Base-by-base conservation (phyloP, 2,888 invertebrate species). In the Seira ritae region DNA sequence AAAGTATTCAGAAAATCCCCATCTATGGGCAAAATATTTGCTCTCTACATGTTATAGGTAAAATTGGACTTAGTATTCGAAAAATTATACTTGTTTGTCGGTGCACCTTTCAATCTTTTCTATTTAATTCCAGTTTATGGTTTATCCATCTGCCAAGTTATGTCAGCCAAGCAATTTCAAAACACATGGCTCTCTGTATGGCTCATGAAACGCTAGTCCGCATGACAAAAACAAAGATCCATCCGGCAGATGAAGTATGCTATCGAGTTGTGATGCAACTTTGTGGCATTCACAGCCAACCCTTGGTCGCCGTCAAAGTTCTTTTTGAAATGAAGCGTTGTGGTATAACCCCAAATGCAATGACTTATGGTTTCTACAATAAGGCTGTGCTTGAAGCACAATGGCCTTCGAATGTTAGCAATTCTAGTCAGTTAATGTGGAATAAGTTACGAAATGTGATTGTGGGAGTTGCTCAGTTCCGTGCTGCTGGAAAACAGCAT, bases 201-300 rank as follows among this genome's bases (percentile, higher is more conserved):
- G 97, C 98, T 0, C 97, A 96, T 90, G 96, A 97, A 90, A 92
- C 98, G 71, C 92, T 99, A 62, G 95, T 96, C 68, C 94, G 95
- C 88, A 97, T 98, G 90, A 96, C 97, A 87, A 95, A 95, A 89
- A 93, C 96, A 79, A 93, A 95, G 89, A 94, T 98, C 85, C 92
- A 92, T 86, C 95, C 95, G 55, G 96, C 96, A 90, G 98, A 98
- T 92, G 98, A 98, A 93, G 96, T 99, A 72, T 99, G 99, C 92
- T 99, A 98, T 91, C 94, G 99, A 84, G 96, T 98, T 73, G 96
- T 99, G 95, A 98, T 99, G 97, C 98, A 99, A 91, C 92, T 99
- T 23, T 99, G 99, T 91, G 98, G 99, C 4, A 94, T 96, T 87
- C 96, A 98, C 90, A 96, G 96, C 80, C 94, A 97, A 90, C 99